phyloP scores from a whole-genome alignment of 2,113 vertebrate genomes.

The Petromus typicus region DNA sequence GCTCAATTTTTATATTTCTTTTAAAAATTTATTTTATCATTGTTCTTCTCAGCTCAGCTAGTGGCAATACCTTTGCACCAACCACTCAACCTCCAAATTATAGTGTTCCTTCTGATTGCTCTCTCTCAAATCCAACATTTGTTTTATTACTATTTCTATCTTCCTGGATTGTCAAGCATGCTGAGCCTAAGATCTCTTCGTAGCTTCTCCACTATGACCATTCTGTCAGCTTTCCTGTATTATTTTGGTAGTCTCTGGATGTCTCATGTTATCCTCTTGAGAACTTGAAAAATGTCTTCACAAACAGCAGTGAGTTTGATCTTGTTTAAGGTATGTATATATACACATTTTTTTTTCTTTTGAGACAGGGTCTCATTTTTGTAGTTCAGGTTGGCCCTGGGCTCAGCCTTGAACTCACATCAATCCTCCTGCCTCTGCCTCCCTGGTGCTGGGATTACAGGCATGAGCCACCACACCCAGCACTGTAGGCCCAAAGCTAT shows the following conservation, averaged over 20 bases:
- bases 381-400: too few relatives aligned
- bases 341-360: too few relatives aligned
- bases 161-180: not conserved
- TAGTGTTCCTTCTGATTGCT: not conserved
- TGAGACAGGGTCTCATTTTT: too few relatives aligned
- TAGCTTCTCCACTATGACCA: not conserved
- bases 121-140: not conserved
- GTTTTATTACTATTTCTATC: not conserved
- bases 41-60: not conserved
- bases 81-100: not conserved
- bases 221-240: not conserved
- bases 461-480: too few relatives aligned
- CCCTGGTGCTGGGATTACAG: too few relatives aligned
- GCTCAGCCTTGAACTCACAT: too few relatives aligned
- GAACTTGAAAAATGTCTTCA: not conserved
- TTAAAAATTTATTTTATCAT: not conserved
- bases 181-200: rapidly evolving
- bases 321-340: too few relatives aligned
- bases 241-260: not conserved
- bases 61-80: not conserved
- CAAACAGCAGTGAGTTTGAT: not conserved
- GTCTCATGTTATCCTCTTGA: not conserved
- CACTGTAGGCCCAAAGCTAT: too few relatives aligned
- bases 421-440: too few relatives aligned
- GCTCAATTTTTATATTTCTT: not conserved